Percentiles rank a stretch among this genome's conserved stretches.
These are phyloP conservation scores for Pristionchus exspectatus DNA, from an alignment of 2,888 invertebrate species.

Conservation along the genomic window DNA sequence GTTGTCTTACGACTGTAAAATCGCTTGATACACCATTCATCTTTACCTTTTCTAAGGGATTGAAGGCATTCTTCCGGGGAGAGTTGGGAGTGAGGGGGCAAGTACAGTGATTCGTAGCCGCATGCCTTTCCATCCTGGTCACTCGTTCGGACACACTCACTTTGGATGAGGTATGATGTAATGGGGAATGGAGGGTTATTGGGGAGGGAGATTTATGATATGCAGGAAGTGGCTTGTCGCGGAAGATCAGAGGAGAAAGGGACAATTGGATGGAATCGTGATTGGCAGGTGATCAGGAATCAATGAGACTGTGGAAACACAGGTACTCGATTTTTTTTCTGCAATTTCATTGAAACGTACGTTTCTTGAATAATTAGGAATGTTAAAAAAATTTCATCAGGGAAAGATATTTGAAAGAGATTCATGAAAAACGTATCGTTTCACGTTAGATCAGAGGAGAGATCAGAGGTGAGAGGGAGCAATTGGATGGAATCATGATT, in stretches of 20 bases:
- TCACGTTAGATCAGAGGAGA: no score
- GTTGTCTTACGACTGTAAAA: no score
- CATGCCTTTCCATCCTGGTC: not conserved
- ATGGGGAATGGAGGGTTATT: conserved; percentile 27
- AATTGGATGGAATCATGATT: not conserved
- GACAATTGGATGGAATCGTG: not conserved
- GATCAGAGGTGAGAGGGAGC: not conserved
- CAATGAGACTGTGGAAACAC: not conserved
- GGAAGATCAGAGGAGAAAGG: not conserved
- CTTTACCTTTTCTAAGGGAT: not conserved
- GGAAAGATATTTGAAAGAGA: no score
- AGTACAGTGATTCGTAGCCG: not conserved
- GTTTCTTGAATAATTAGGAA: no score
- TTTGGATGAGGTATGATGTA: conserved; percentile 24
- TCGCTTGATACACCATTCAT: no score
- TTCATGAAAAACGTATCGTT: not conserved
- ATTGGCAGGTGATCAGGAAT: not conserved
- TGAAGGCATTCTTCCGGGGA: not conserved
- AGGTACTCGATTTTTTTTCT: no score
- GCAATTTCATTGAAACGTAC: no score
- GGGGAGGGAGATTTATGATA: conserved; percentile 18
- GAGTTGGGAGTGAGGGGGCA: not conserved
- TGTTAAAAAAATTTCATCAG: no score
- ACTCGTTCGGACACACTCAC: not conserved
- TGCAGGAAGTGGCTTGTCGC: conserved; percentile 12